Conservation (phyloP, 2,113 vertebrate genomes). For the Chrysochloris asiatica region DNA sequence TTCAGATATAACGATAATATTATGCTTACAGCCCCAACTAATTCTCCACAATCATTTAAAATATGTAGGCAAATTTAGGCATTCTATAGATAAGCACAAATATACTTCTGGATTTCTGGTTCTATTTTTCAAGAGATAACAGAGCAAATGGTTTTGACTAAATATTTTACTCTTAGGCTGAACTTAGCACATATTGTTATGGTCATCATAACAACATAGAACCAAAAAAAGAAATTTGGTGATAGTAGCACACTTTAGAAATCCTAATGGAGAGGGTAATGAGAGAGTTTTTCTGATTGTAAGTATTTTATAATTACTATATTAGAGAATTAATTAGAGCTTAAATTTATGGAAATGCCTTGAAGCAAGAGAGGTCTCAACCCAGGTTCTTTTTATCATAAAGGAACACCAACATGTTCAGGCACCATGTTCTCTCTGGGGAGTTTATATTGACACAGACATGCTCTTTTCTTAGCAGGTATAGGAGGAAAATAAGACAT, state of each 20-base stretch:
- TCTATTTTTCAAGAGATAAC: background rate
- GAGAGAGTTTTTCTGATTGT: background rate
- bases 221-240: background rate
- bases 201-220: background rate
- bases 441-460: background rate
- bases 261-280: background rate
- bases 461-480: constrained; percentile 46
- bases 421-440: background rate
- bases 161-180: background rate
- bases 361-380: background rate
- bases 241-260: background rate
- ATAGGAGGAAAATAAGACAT: background rate
- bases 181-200: too few relatives aligned
- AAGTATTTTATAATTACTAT: constrained; percentile 16
- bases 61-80: too few relatives aligned
- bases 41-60: background rate
- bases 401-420: background rate
- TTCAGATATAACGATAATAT: too few relatives aligned
- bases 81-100: background rate
- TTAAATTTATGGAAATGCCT: background rate
- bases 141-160: background rate
- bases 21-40: too few relatives aligned
- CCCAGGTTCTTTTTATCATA: background rate
- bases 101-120: background rate
- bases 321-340: background rate